Percentiles rank a stretch among this genome's conserved stretches.
Evolutionary conservation across 2,797 vertebrate species (phyloP).

Genomic region (Nannoperca australis): DNA sequence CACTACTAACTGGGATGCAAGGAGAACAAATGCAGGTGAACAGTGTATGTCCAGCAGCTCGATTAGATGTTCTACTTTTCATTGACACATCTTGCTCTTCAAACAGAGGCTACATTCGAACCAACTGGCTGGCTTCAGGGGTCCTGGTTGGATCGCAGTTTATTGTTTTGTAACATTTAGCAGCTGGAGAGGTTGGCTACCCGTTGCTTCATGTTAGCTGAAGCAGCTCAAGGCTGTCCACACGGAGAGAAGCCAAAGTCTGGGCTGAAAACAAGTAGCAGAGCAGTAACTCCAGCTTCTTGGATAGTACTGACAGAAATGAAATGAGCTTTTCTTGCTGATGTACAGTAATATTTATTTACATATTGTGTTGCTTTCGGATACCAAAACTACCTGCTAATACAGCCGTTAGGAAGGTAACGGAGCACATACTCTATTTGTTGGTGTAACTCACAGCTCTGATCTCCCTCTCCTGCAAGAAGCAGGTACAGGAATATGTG

Average conservation of each 20-base stretch:
- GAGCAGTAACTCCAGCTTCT: not conserved
- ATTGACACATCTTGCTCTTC: not conserved
- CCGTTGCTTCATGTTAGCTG: conserved; percentile 1
- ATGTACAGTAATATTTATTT: not conserved
- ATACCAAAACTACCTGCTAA: not conserved
- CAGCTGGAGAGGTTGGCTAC: not conserved
- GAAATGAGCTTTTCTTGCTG: not conserved
- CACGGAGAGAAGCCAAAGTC: not conserved
- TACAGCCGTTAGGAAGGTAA: not conserved
- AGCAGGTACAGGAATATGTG: conserved; percentile 86
- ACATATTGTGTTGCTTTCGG: not conserved
- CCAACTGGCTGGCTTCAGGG: not conserved
- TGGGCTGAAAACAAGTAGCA: conserved; percentile 6
- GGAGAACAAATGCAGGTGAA: not conserved
- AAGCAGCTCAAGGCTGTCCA: not conserved
- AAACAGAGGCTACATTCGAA: not conserved
- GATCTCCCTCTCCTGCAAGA: conserved; percentile 91
- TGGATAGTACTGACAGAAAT: not conserved
- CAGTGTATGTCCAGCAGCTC: not conserved
- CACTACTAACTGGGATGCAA: not conserved
- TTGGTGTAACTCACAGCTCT: conserved; percentile 84
- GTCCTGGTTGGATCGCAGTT: not conserved
- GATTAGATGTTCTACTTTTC: not conserved
- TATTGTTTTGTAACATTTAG: conserved; percentile 5
- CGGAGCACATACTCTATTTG: not conserved